Base-by-base conservation (phyloP, 30 jellyfish, hydroid and myxozoan genomes). In the Aurelia coerulea region DNA sequence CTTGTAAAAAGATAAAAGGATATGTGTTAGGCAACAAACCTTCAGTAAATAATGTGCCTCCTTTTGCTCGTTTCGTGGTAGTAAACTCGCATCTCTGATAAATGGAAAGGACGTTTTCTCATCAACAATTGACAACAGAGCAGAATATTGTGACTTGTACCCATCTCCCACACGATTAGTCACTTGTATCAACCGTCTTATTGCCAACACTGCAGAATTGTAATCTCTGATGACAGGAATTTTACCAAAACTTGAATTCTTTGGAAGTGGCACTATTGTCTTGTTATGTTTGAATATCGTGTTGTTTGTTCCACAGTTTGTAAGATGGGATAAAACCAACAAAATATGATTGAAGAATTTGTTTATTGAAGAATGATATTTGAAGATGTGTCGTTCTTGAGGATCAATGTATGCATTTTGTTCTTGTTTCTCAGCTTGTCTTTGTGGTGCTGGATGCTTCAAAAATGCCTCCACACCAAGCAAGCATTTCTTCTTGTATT, bases 221-320 rank as follows among this genome's bases (percentile, higher is more conserved):
- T 68, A 83, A 34, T 83, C 86, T 1, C 5, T 12, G 17, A 58
- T 39, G 56, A n/a, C 74, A 11, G 78, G 73, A 14, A 37, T 29
- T 3, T 35, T 18, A 13, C 89, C 89, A 29, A 78, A 78, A 32
- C 31, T 8, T 32, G 67, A 11, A 5, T 66, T 37, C 1, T 33
- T 33, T 2, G 73, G 41, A 8, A 17, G 15, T 66, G 17, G 41
- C 72, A 2, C 8, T 4, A 23, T 13, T 9, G 53, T n/a, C 10
- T 16, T n/a, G 29, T 33, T 17, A 14, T 56, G 50, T 4, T 53
- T 15, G 50, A 83, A 83, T 15, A 72, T 32, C 15, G 81, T 70
- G 53, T 83, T 60, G 53, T 71, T 72, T n/a, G 86, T 29, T 37
- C 92, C 92, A 58, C 92, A 83, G n/a, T 71, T 64, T 10, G 92